These are phyloP conservation scores for Andrena bucephala DNA, from an alignment of 2,888 invertebrate species.

Conservation along the genomic window DNA sequence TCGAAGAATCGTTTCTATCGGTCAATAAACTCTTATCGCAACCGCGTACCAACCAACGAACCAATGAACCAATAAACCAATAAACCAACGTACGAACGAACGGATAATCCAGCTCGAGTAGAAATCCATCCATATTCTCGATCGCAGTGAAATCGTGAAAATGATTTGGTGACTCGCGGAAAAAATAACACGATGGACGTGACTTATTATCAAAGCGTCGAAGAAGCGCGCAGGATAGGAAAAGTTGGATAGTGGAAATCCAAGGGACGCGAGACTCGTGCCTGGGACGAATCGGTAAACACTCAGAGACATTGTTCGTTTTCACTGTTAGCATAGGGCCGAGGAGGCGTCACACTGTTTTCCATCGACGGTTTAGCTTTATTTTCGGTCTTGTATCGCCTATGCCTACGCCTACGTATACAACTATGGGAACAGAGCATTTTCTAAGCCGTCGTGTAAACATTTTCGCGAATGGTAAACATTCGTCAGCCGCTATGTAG, in stretches of 20 bases:
- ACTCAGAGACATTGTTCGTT: slow-evolving; percentile 43
- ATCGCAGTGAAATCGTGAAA: slow-evolving; percentile 12
- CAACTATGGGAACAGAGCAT: slow-evolving; percentile 57
- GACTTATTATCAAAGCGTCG: too few relatives aligned
- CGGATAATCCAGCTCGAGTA: slow-evolving; percentile 1
- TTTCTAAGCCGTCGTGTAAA: slow-evolving; percentile 73
- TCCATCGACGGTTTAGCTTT: slow-evolving; percentile 59
- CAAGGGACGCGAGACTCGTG: slow-evolving; percentile 51
- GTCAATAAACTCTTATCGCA: slow-evolving; percentile 72
- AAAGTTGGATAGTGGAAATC: slow-evolving; percentile 8
- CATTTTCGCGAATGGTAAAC: slow-evolving; percentile 68
- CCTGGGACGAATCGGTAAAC: slow-evolving; percentile 53
- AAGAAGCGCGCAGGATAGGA: neutral
- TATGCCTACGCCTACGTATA: slow-evolving; percentile 69
- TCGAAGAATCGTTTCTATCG: slow-evolving; percentile 61
- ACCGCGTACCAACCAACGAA: slow-evolving; percentile 14
- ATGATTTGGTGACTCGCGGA: neutral
- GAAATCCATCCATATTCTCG: slow-evolving; percentile 13
- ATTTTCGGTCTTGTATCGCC: slow-evolving; percentile 66
- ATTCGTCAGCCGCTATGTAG: neutral
- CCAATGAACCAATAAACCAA: neutral
- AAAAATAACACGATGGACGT: neutral
- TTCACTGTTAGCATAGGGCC: slow-evolving; percentile 72
- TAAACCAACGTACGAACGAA: too few relatives aligned
- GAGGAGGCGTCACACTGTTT: slow-evolving; percentile 56